These are phyloP conservation scores for Corydoras sp. DNA, from an alignment of 2,113 vertebrate genomes.

Conservation along the genomic window DNA sequence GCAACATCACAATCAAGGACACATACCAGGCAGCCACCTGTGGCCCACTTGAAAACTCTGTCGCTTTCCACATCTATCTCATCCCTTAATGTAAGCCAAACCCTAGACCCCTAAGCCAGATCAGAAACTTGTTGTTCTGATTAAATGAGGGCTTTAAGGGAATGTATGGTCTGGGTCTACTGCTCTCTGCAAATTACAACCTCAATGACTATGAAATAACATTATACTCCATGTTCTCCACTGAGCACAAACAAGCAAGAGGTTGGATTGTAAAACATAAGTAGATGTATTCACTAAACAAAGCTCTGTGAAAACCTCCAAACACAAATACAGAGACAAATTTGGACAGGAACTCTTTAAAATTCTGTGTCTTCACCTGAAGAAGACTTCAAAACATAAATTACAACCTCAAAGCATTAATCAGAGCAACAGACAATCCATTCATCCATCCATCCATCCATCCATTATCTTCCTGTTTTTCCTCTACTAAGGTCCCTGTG, in stretches of 20 bases:
- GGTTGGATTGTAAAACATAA: background rate
- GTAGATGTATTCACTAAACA: background rate
- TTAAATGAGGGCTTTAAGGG: background rate
- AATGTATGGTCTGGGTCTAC: background rate
- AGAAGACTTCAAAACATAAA: background rate
- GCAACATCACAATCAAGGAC: background rate
- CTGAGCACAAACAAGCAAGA: background rate
- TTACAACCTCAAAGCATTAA: background rate
- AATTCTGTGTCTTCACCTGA: background rate
- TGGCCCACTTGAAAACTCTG: slow-evolving; percentile 1
- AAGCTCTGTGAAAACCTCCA: background rate
- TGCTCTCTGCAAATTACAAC: background rate
- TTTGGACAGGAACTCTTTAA: background rate
- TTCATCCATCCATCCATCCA: background rate
- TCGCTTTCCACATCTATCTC: background rate
- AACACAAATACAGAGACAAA: background rate
- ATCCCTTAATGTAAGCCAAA: background rate
- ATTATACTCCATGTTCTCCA: background rate
- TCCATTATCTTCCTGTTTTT: too few species aligned
- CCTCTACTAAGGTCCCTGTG: too few species aligned
- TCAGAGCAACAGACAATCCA: background rate
- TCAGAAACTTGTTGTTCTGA: background rate
- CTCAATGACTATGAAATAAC: background rate
- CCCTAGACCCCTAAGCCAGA: background rate
- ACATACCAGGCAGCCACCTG: background rate